These are phyloP conservation scores for Orchestes rusci DNA, from an alignment of 2,888 invertebrate genomes.

Conservation along the genomic window DNA sequence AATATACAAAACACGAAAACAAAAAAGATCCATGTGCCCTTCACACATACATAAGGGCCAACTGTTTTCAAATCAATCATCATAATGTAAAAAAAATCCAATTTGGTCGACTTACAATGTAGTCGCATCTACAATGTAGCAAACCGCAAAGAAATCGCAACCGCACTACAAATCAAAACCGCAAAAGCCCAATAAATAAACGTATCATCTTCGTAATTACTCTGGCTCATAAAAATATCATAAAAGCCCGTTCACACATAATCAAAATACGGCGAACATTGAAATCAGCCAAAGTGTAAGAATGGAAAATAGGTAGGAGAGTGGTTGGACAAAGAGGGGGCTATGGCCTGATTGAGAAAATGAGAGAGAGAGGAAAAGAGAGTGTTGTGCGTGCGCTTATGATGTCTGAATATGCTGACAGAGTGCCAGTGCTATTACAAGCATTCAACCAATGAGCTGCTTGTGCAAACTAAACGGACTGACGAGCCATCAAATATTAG, in stretches of 20 bases:
- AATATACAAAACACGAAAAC: too few relatives aligned
- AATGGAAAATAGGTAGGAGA: conserved; percentile 42
- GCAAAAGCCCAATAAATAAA: too few relatives aligned
- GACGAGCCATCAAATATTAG: conserved; percentile 38
- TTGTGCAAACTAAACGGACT: conserved; percentile 43
- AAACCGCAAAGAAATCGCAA: too few relatives aligned
- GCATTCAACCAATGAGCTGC: conserved; percentile 43
- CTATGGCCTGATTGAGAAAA: conserved; percentile 5
- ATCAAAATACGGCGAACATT: conserved; percentile 19
- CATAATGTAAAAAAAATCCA: too few relatives aligned
- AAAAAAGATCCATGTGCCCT: too few relatives aligned
- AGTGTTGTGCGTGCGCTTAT: conserved; percentile 42
- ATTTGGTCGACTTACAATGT: too few relatives aligned
- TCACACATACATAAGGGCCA: too few relatives aligned
- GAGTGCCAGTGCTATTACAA: conserved; percentile 45
- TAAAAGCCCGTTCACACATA: conserved; percentile 20
- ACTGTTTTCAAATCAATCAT: too few relatives aligned
- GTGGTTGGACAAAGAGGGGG: conserved; percentile 29
- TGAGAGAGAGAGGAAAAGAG: conserved; percentile 33
- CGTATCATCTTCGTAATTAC: conserved; percentile 14
- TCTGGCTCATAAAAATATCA: conserved; percentile 22
- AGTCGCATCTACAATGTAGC: too few relatives aligned
- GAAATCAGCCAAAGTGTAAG: conserved; percentile 35
- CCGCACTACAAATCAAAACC: too few relatives aligned
- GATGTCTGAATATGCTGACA: conserved; percentile 48